Conservation (phyloP, 2,113 vertebrate genomes). For the Neotoma lepida region DNA sequence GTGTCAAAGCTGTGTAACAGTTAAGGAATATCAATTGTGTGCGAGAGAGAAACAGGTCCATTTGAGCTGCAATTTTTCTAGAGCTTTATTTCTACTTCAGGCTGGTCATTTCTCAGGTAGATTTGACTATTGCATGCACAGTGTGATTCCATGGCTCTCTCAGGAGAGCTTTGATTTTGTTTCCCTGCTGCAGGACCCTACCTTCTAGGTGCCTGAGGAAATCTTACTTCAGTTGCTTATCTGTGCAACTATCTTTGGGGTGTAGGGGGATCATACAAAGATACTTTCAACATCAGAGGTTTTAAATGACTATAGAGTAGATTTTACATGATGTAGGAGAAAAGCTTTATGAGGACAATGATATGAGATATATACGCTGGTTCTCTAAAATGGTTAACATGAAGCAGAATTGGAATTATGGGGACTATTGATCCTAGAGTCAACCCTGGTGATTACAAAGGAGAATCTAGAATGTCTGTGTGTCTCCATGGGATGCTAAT, state of each 20-base stretch:
- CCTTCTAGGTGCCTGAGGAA: neutral
- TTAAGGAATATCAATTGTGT: conserved; percentile 29
- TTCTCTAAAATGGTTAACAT: neutral
- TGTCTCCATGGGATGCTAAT: neutral
- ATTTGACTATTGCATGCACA: neutral
- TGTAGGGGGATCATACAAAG: neutral
- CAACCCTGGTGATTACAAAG: neutral
- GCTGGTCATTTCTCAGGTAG: neutral
- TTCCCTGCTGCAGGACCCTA: neutral
- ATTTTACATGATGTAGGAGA: neutral
- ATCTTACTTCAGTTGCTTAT: neutral
- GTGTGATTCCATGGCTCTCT: neutral
- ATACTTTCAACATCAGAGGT: neutral
- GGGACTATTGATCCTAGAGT: neutral
- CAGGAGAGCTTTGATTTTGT: neutral
- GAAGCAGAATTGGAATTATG: neutral
- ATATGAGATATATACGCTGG: neutral
- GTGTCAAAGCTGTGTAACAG: neutral
- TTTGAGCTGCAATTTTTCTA: neutral
- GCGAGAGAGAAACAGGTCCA: neutral
- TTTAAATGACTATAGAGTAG: neutral
- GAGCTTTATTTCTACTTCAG: neutral
- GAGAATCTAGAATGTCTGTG: neutral
- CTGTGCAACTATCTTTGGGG: neutral
- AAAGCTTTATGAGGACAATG: neutral